Percentiles rank a stretch among this genome's conserved stretches.
phyloP scores from a whole-genome alignment of 2,888 invertebrate species.

The Cryptocephalus moraei region DNA sequence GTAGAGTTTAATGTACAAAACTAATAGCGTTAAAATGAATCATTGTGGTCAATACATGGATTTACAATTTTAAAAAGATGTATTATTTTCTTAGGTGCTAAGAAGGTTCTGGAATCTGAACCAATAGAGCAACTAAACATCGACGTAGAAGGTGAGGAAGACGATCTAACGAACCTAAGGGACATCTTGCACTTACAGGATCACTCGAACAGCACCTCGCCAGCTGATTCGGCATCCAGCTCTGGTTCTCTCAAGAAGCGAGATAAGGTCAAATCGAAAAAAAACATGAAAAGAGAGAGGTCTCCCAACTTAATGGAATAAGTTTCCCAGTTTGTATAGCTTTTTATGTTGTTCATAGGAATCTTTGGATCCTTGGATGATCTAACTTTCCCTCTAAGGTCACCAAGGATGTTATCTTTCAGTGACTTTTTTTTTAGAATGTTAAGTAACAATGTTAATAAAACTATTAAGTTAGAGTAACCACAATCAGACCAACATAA shows the following conservation, averaged over 20 bases:
- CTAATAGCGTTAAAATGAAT: too few species aligned
- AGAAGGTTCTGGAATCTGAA: not conserved
- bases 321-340: too few species aligned
- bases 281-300: conserved; percentile 26
- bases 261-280: conserved; percentile 30
- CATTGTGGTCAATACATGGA: too few species aligned
- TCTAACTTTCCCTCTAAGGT: too few species aligned
- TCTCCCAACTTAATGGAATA: not conserved
- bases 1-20: too few species aligned
- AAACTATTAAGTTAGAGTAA: too few species aligned
- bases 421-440: too few species aligned
- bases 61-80: not conserved
- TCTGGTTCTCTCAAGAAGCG: conserved; percentile 29
- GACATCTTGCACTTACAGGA: conserved; percentile 5
- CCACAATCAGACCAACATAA: too few species aligned
- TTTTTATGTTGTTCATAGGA: too few species aligned
- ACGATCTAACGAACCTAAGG: not conserved
- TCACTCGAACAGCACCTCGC: conserved; percentile 32
- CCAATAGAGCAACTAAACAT: not conserved
- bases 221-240: conserved; percentile 27
- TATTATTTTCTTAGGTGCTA: not conserved
- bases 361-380: too few species aligned
- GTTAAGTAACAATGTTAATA: too few species aligned
- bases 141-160: not conserved
- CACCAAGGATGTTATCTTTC: too few species aligned